Base-by-base conservation (phyloP, 1,140 invertebrate genomes). In the Ceratoteleas bidentatus region DNA sequence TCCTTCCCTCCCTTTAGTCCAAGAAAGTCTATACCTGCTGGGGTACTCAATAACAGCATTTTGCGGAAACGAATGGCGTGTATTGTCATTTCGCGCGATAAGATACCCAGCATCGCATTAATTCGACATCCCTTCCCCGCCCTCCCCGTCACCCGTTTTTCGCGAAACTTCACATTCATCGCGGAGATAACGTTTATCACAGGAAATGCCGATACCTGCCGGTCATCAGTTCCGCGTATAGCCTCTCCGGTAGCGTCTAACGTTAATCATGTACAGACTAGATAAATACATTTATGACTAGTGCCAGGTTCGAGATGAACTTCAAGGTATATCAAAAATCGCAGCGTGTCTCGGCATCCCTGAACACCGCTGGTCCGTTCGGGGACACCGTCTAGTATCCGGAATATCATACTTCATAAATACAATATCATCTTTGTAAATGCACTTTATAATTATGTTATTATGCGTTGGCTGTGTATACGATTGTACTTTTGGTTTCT, bases 401-500 rank as follows among this genome's bases (percentile, higher is more conserved):
- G 16, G 50, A 77, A 45, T 77, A 77, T 62, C 6, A 70, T 58
- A 70, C 65, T 76, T 70, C 11, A 68, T 74, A 68, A 74, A 74
- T 76, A 78, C 52, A 61, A 85, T 79, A 86, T 85, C 68, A 81
- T 86, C 81, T 84, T 84, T 87, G 85, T 87, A 86, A 87, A 85
- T 84, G 83, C 88, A 87, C 85, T 89, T 86, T 89, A 87, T 85
- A 88, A 87, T 84, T 84, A 81, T 81, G 64, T 86, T 84, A 85
- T 64, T 47, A 87, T 87, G 85, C 66, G 86, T 91, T 91, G 90
- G 90, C 90, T 90, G 87, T 90, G 89, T 91, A 90, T 91, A 90
- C 86, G 88, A 91, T 92, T 92, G 91, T 92, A 92, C 91, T 92
- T 89, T 91, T 88, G 85, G 24, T 24, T 91, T 91, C 60, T 87